These are phyloP conservation scores for Trypoxylus dichotomus DNA, from an alignment of 1,140 invertebrate species.

Conservation along the genomic window DNA sequence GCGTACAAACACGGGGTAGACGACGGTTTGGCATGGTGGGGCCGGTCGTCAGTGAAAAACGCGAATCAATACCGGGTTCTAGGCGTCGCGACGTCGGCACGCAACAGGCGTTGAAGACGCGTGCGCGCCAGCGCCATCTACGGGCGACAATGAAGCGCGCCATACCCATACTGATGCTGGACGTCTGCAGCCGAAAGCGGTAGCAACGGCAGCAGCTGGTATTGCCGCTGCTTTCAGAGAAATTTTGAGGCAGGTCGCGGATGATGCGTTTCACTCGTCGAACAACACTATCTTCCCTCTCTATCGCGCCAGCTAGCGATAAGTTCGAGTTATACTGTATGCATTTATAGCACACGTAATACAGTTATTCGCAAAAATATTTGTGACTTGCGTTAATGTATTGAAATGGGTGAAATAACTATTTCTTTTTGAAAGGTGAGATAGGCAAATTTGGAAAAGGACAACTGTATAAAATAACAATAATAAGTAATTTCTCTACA, in stretches of 20 bases:
- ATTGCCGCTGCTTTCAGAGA: neutral
- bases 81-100: slow-evolving; percentile 21
- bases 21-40: neutral
- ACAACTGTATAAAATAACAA: too few species aligned
- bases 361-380: too few species aligned
- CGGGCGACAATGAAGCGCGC: neutral
- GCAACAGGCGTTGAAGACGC: slow-evolving; percentile 9
- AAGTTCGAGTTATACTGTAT: neutral
- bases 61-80: slow-evolving; percentile 10
- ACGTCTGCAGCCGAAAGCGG: neutral
- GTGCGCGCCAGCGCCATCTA: slow-evolving; percentile 5
- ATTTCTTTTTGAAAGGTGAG: too few species aligned
- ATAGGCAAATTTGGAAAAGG: too few species aligned
- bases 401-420: too few species aligned
- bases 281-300: neutral
- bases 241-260: slow-evolving; percentile 9
- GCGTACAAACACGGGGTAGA: neutral
- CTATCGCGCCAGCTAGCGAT: neutral
- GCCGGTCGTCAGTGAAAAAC: neutral
- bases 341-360: too few species aligned
- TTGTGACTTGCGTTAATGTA: too few species aligned
- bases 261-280: neutral
- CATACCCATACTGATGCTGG: neutral
- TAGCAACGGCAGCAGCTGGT: neutral
- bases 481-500: too few species aligned